Base-by-base conservation (phyloP, 2,113 vertebrate genomes). In the Poeciliopsis prolifica region DNA sequence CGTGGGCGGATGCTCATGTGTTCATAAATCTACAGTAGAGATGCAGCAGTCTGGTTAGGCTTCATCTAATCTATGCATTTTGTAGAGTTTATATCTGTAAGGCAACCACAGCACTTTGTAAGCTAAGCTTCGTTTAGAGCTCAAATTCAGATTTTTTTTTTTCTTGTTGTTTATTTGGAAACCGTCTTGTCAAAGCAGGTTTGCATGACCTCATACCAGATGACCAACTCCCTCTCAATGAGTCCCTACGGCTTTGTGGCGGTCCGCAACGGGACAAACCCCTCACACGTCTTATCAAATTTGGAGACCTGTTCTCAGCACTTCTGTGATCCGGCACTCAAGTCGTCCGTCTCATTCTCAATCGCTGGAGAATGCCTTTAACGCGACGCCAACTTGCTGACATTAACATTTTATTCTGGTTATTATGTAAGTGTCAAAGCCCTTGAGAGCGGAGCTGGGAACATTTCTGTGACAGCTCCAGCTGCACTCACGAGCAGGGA, bases 321-420 rank as follows among this genome's bases (percentile, higher is more conserved):
- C 13, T 51, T 65, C 61, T 1, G 54, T 30, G 70, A 64, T 69
- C 64, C 30, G 28, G 31, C 58, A 30, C 75, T n/a, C 14, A 11
- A 64, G 54, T 19, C 30, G 14, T 61, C 72, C 17, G 51, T 12
- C 62, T 12, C 44, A 64, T 51, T 15, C 28, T 75, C 17, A 51
- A 61, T 65, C 54, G 7, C 61, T 48, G 33, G 26, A 82, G 60
- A 74, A 31, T 62, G 60, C 75, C 37, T 58, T 48, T 24, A 35
- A 54, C 65, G 77, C 19, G 28, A 26, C 75, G 83, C 88, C 74
- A 83, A 77, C 77, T 78, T 84, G 69, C 82, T 75, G 79, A 82
- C 83, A 72, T 89, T 78, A 86, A 89, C 82, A 78, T 88, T 90
- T 87, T 75, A 86, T 84, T 81, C 29, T n/a, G 78, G 37, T 82